phyloP scores from a whole-genome alignment of 2,113 vertebrate species.

The Chelonoidis abingdonii region DNA sequence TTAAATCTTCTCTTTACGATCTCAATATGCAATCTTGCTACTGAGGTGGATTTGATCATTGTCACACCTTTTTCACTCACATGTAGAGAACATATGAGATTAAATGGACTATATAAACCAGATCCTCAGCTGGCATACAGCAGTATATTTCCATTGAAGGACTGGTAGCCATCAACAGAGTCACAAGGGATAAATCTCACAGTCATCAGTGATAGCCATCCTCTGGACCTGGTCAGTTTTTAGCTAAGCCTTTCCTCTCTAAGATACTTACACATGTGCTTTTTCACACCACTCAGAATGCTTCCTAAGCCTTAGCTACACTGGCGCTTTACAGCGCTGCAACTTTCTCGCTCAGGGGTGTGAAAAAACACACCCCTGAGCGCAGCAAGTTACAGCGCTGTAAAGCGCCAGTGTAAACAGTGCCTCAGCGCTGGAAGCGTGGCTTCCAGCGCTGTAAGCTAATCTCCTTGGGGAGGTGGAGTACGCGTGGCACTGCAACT shows the following conservation, averaged over 20 bases:
- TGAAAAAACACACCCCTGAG: no score
- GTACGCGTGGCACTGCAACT: no score
- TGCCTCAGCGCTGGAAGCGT: no score
- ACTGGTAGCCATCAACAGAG: background rate
- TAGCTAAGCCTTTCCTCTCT: background rate
- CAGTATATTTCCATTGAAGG: background rate
- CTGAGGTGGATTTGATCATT: background rate
- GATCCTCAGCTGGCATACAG: background rate
- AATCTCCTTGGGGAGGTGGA: no score
- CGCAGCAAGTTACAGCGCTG: no score
- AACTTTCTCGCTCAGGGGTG: no score
- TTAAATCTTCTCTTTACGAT: background rate
- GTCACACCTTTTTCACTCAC: background rate
- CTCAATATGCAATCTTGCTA: fast-evolving
- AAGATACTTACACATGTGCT: background rate
- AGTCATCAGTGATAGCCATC: background rate
- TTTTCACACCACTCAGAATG: background rate
- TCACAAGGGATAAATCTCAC: background rate
- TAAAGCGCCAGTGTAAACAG: no score
- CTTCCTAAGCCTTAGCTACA: background rate
- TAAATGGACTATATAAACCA: background rate
- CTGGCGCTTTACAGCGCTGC: no score
- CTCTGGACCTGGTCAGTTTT: background rate
- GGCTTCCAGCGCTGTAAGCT: no score
- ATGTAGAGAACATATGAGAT: background rate